Evolutionary conservation across 2,888 invertebrate genomes (phyloP).

Genomic region (Falcaria lacertinaria): DNA sequence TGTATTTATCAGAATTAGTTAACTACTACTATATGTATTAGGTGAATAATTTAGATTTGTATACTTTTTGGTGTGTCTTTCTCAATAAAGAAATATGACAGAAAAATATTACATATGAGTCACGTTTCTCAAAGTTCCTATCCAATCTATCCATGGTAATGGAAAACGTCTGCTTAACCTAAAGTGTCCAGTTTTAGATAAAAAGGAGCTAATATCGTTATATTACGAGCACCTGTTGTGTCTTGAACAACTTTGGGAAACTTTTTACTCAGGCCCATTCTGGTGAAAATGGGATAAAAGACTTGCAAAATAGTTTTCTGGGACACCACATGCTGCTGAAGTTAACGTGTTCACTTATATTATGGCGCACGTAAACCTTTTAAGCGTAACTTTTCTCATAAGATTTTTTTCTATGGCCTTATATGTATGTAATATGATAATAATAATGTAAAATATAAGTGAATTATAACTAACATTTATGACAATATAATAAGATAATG

Average conservation of each 20-base stretch:
- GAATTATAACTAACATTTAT: no score
- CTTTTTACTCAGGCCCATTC: constrained; percentile 65
- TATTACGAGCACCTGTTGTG: constrained; percentile 74
- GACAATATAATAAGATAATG: not conserved
- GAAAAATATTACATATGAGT: no score
- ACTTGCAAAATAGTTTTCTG: constrained; percentile 74
- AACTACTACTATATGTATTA: no score
- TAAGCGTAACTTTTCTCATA: constrained; percentile 25
- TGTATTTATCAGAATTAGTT: no score
- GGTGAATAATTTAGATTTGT: no score
- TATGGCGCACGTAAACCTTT: constrained; percentile 40
- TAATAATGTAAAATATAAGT: no score
- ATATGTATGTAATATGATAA: not conserved
- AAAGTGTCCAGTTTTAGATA: constrained; percentile 27
- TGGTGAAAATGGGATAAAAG: constrained; percentile 72
- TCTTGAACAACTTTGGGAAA: constrained; percentile 56
- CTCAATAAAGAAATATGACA: no score
- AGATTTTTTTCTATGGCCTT: constrained; percentile 16
- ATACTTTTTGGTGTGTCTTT: no score
- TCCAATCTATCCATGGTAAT: no score
- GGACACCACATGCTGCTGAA: constrained; percentile 68
- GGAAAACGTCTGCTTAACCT: not conserved
- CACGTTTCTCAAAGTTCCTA: no score
- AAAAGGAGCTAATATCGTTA: constrained; percentile 53
- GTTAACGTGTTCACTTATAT: constrained; percentile 57